Conservation (phyloP, 2,113 vertebrate genomes). For the Odontophorus gujanensis region DNA sequence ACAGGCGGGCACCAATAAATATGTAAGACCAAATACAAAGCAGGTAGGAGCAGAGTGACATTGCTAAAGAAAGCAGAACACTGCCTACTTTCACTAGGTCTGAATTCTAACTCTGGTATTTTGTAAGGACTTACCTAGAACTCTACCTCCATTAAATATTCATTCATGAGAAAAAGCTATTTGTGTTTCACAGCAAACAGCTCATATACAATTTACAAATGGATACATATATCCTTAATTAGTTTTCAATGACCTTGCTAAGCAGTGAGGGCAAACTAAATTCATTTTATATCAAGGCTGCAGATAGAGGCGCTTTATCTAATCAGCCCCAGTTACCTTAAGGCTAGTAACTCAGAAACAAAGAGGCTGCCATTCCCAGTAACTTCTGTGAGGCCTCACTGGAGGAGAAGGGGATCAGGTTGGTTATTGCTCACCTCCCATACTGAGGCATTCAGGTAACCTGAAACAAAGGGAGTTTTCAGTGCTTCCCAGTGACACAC, state of each 20-base stretch:
- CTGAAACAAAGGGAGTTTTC: constrained; percentile 72
- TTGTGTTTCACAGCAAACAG: constrained; percentile 40
- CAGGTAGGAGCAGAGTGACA: constrained; percentile 37
- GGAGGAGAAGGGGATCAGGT: constrained; percentile 34
- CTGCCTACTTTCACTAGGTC: constrained; percentile 41
- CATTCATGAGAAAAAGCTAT: constrained; percentile 27
- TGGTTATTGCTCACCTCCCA: constrained; percentile 48
- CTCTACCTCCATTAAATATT: constrained; percentile 37
- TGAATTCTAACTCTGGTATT: constrained; percentile 39
- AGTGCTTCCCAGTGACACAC: constrained; percentile 64
- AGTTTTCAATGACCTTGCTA: constrained; percentile 32
- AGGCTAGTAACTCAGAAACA: constrained; percentile 55
- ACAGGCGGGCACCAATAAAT: constrained; percentile 12
- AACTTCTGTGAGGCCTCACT: constrained; percentile 46
- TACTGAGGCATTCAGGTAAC: constrained; percentile 42
- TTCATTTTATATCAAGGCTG: constrained; percentile 46
- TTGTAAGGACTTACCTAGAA: constrained; percentile 34
- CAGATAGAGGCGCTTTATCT: constrained; percentile 58
- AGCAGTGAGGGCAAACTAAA: constrained; percentile 46
- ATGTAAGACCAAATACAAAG: constrained; percentile 8
- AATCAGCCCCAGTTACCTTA: constrained; percentile 47
- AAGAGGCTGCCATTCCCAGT: constrained; percentile 53
- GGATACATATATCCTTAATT: constrained; percentile 63
- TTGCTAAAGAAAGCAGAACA: constrained; percentile 50
- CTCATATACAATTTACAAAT: constrained; percentile 41